Evolutionary conservation across 2,797 vertebrate species (phyloP).

Genomic region (Loriculus beryllinus): DNA sequence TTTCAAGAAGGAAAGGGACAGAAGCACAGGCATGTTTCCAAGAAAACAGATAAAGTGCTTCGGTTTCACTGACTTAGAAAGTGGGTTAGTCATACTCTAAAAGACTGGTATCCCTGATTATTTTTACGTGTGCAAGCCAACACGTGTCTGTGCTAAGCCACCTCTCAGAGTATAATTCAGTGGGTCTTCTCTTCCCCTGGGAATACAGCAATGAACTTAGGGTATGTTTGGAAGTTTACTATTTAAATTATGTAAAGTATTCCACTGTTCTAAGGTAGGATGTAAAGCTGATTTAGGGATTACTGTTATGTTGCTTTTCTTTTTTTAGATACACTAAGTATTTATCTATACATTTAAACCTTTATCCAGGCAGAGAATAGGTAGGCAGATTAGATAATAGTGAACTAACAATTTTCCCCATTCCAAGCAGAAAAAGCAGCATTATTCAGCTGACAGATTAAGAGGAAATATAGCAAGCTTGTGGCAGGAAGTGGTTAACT

Average conservation of each 20-base stretch:
- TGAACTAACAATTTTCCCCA: not conserved
- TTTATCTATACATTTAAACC: conserved; percentile 43
- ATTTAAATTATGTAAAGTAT: not conserved
- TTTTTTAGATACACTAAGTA: conserved; percentile 42
- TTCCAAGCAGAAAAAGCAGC: not conserved
- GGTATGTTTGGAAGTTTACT: not conserved
- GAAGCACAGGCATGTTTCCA: conserved; percentile 47
- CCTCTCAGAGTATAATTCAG: not conserved
- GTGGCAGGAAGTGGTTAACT: not conserved
- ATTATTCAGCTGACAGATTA: not conserved
- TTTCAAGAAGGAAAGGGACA: conserved; percentile 41
- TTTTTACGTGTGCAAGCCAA: not conserved
- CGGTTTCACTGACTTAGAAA: conserved; percentile 29
- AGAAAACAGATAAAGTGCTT: conserved; percentile 58
- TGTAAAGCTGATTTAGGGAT: conserved; percentile 58
- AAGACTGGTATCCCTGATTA: not conserved
- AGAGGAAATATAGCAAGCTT: not conserved
- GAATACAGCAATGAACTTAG: not conserved
- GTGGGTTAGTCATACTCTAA: conserved; percentile 3
- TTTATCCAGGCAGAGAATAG: conserved; percentile 5
- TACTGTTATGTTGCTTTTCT: conserved; percentile 14
- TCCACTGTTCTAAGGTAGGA: not conserved
- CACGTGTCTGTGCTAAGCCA: not conserved
- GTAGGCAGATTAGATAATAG: not conserved
- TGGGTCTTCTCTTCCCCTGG: not conserved